These are phyloP conservation scores for Spea multiplicata DNA, from an alignment of 2,113 vertebrate genomes.

Conservation along the genomic window DNA sequence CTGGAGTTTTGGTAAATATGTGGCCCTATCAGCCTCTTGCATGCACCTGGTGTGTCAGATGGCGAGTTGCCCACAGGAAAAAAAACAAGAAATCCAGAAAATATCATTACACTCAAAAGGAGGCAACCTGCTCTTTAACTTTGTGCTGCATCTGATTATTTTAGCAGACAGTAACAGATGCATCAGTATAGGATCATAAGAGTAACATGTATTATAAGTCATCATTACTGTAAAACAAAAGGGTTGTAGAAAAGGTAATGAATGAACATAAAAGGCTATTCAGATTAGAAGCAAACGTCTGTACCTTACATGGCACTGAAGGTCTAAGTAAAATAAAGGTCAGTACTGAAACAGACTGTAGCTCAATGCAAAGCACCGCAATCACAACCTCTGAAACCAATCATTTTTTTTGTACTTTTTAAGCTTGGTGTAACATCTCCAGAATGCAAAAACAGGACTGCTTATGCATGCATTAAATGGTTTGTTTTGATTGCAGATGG, in stretches of 20 bases:
- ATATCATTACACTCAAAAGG: no score
- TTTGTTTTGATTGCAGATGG: conserved; percentile 11
- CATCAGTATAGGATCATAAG: conserved; percentile 7
- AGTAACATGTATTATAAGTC: conserved; percentile 35
- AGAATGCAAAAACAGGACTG: conserved; percentile 16
- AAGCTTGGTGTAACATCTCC: conserved; percentile 20
- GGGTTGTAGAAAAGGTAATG: conserved; percentile 17
- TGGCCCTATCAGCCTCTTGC: no score
- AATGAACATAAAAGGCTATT: conserved; percentile 35
- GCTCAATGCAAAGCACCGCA: conserved; percentile 16
- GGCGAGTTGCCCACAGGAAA: no score
- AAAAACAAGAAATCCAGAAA: no score
- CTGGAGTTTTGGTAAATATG: no score
- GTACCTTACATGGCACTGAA: conserved; percentile 22
- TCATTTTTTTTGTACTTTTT: conserved; percentile 36
- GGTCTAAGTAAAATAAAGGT: conserved; percentile 25
- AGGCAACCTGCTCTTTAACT: background rate
- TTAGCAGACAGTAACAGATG: background rate
- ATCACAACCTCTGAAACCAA: conserved; percentile 22
- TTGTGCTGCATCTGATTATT: conserved; percentile 6
- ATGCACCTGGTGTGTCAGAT: no score
- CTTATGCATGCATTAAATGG: background rate
- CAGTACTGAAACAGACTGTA: conserved; percentile 25
- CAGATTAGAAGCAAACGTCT: conserved; percentile 31
- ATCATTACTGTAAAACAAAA: conserved; percentile 24